Conservation (phyloP, 2,797 vertebrate genomes). For the Hylomyscus alleni region DNA sequence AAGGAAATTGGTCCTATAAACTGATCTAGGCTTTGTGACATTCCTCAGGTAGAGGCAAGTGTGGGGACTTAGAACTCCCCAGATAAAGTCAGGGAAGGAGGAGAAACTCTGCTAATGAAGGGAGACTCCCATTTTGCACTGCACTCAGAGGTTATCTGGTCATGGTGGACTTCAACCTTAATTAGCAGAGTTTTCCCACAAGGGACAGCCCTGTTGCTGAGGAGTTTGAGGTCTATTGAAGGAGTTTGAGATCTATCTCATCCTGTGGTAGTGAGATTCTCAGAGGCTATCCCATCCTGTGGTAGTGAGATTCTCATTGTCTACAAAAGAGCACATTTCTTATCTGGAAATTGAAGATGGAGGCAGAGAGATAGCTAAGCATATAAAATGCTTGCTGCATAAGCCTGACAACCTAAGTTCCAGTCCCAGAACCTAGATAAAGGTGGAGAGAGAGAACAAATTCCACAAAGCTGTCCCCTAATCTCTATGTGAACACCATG, state of each 20-base stretch:
- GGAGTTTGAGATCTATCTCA: background rate
- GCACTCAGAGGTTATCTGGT: background rate
- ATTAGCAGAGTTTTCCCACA: background rate
- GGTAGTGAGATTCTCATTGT: background rate
- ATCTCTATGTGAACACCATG: background rate
- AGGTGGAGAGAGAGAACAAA: background rate
- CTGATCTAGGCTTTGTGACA: too few relatives aligned
- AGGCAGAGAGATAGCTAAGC: background rate
- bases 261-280: background rate
- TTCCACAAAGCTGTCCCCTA: background rate
- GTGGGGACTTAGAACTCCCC: too few relatives aligned
- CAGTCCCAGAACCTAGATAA: background rate
- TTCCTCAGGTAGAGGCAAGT: too few relatives aligned
- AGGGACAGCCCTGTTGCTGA: background rate
- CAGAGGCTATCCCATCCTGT: background rate
- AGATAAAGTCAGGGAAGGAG: too few relatives aligned
- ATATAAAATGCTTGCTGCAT: background rate
- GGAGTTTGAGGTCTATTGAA: background rate
- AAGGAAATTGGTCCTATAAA: too few relatives aligned
- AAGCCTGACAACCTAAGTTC: too few relatives aligned
- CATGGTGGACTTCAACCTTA: background rate
- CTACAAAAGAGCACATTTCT: constrained; percentile 3
- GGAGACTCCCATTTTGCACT: background rate
- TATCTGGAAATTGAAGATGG: constrained; percentile 1
- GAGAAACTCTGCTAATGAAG: too few relatives aligned